Conservation (phyloP, 2,797 vertebrate species). For the Urocyon cinereoargenteus region DNA sequence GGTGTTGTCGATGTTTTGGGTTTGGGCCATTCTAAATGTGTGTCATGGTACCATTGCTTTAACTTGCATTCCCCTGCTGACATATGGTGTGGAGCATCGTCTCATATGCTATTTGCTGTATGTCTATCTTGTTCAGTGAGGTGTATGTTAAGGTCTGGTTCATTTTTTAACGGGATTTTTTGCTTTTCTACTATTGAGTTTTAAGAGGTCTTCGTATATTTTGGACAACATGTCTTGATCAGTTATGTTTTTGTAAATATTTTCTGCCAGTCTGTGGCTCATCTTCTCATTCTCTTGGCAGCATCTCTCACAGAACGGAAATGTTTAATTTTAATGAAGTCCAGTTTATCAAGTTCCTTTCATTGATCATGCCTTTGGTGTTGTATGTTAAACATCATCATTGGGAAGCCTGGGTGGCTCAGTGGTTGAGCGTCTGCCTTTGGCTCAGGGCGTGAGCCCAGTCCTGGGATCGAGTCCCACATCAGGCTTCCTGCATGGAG, state of each 20-base stretch:
- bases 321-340: neutral
- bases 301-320: neutral
- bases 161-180: neutral
- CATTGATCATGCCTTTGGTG: neutral
- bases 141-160: neutral
- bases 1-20: neutral
- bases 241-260: neutral
- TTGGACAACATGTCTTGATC: neutral
- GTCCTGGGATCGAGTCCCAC: too few relatives aligned
- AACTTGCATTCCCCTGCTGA: neutral
- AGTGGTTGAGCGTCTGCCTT: too few relatives aligned
- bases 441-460: too few relatives aligned
- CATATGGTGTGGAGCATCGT: neutral
- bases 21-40: neutral
- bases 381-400: neutral
- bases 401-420: too few relatives aligned
- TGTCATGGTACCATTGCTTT: neutral
- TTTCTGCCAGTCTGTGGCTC: neutral
- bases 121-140: neutral
- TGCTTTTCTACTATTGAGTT: neutral
- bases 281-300: neutral
- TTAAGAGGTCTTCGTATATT: neutral
- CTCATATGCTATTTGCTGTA: neutral
- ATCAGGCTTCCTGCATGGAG: too few relatives aligned
- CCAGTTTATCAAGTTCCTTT: neutral